Conservation (phyloP, 1,140 invertebrate species). For the Melitaea cinxia region DNA sequence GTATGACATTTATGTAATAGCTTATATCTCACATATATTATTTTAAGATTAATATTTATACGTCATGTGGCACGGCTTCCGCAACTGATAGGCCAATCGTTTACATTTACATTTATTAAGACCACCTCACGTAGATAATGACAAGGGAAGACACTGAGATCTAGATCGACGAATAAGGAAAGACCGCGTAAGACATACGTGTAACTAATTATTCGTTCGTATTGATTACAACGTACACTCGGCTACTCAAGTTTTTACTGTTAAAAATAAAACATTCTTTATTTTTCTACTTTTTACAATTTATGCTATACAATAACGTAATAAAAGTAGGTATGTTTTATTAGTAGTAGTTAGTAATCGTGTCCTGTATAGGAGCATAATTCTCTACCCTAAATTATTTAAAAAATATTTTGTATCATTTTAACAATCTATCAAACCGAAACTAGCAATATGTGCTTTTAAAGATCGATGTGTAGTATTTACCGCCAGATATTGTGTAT, state of each 20-base stretch:
- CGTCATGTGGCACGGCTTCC: constrained; percentile 41
- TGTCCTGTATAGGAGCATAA: too few species aligned
- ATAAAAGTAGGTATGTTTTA: too few species aligned
- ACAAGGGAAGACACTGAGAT: constrained; percentile 54
- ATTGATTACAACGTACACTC: neutral
- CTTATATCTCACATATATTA: constrained; percentile 9
- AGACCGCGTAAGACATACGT: constrained; percentile 28
- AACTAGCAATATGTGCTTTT: too few species aligned
- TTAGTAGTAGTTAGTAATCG: too few species aligned
- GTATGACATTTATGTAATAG: constrained; percentile 8
- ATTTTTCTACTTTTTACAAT: neutral
- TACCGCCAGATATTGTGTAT: too few species aligned
- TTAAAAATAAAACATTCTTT: neutral
- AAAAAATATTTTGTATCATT: too few species aligned
- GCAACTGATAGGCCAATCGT: constrained; percentile 53
- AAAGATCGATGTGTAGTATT: too few species aligned
- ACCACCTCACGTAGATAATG: constrained; percentile 53
- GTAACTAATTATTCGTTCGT: constrained; percentile 5
- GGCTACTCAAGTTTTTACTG: neutral
- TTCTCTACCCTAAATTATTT: too few species aligned
- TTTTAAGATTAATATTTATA: constrained; percentile 16
- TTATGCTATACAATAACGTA: too few species aligned
- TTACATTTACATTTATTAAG: constrained; percentile 57
- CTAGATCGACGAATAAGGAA: constrained; percentile 51
- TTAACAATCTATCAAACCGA: too few species aligned